Evolutionary conservation across 2,888 invertebrate genomes (phyloP).

Genomic region (Uloborus plumipes): DNA sequence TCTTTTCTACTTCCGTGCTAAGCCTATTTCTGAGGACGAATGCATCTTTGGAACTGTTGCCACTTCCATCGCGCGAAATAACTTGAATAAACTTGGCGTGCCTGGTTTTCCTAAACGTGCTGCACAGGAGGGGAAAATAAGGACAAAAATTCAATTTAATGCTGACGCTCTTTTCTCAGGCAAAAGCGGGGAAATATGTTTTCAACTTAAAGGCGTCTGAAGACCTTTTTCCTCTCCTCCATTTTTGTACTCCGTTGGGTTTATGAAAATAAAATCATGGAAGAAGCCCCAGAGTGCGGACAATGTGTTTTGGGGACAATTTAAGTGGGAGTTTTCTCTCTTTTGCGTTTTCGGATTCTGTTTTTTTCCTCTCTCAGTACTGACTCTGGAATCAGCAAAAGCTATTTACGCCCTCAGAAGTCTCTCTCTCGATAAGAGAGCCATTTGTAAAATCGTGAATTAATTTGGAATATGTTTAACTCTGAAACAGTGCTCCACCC

Average conservation of each 20-base stretch:
- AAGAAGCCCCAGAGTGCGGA: slow-evolving; percentile 33
- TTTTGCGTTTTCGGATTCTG: slow-evolving; percentile 12
- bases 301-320: slow-evolving; percentile 48
- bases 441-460: slow-evolving; percentile 52
- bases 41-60: slow-evolving; percentile 47
- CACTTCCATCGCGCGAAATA: slow-evolving; percentile 50
- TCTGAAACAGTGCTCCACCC: slow-evolving; percentile 13
- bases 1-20: slow-evolving; percentile 23
- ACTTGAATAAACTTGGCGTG: slow-evolving; percentile 62
- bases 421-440: slow-evolving; percentile 15
- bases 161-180: slow-evolving; percentile 54
- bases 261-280: slow-evolving; percentile 61
- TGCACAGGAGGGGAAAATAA: slow-evolving; percentile 34
- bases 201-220: slow-evolving; percentile 12
- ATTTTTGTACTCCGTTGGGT: slow-evolving; percentile 42
- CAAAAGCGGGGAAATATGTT: slow-evolving; percentile 20
- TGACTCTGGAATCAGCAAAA: slow-evolving; percentile 11
- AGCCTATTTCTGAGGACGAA: slow-evolving; percentile 47
- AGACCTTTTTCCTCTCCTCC: slow-evolving; percentile 15
- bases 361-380: not conserved
- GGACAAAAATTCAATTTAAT: slow-evolving; percentile 60
- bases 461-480: slow-evolving; percentile 46
- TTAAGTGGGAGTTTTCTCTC: slow-evolving; percentile 34
- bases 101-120: slow-evolving; percentile 22
- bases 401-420: slow-evolving; percentile 29